phyloP scores from a whole-genome alignment of 2,113 vertebrate genomes.

The Cromileptes altivelis region DNA sequence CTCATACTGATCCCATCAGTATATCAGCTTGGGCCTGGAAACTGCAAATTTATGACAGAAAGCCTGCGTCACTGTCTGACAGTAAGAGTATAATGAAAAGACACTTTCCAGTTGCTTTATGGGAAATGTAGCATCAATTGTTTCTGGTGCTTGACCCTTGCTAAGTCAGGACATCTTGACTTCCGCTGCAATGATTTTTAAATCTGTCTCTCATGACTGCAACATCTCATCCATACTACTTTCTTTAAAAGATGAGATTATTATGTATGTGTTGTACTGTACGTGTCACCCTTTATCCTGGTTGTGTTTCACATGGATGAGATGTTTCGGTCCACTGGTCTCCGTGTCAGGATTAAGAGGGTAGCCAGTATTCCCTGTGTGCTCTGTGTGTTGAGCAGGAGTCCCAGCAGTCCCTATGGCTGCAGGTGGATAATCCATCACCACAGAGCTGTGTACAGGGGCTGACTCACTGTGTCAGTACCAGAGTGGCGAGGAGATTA shows the following conservation, averaged over 20 bases:
- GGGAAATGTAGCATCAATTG: neutral
- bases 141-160: neutral
- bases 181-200: neutral
- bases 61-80: too few species aligned
- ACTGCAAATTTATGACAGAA: neutral
- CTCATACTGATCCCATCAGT: neutral
- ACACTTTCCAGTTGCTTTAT: neutral
- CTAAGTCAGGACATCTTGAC: neutral
- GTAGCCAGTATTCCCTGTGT: constrained; percentile 58
- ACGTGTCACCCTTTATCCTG: constrained; percentile 12
- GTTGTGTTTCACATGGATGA: constrained; percentile 34
- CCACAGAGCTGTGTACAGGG: constrained; percentile 54
- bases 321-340: constrained; percentile 56
- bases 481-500: constrained; percentile 63
- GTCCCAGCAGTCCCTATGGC: constrained; percentile 67
- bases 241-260: constrained; percentile 16
- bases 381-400: constrained; percentile 57
- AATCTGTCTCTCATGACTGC: neutral
- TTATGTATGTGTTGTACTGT: constrained; percentile 2
- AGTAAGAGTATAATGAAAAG: neutral
- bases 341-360: constrained; percentile 64
- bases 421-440: constrained; percentile 82
- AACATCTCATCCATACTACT: neutral
- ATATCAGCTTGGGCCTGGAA: neutral
- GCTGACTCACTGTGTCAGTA: constrained; percentile 71